Evolutionary conservation across 2,113 vertebrate species (phyloP), one percentile per base, ranked within the genome.

Genomic region (Alces alces): DNA sequence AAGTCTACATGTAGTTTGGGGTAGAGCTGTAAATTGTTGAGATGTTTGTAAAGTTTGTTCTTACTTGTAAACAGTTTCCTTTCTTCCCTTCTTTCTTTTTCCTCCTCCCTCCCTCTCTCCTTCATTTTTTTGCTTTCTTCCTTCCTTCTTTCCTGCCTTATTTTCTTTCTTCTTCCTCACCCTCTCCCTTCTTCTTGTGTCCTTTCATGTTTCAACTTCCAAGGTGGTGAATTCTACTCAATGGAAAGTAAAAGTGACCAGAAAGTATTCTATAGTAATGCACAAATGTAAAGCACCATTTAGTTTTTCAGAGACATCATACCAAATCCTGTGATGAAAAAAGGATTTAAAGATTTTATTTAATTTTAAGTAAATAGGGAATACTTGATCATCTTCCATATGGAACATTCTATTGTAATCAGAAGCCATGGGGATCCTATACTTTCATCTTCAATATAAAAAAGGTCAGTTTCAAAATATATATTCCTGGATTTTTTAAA

Each of bases 1-100:
- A 94, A 96, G 47, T 91, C 79, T 96, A 12, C 5, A 60, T 50
- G 3, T 73, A 83, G 90, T 92, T 55, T 50, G 10, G 19, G 25
- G 33, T 93, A 88, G 6, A 88, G 23, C 19, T 96, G 27, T 93
- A 97, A 98, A 93, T 82, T 88, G n/a, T 66, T 94, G 47, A 25
- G 30, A 93, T 78, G 39, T 6, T 50, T 85, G 8, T 89, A n/a
- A 94, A 73, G 17, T 91, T 70, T 94, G 50, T 88, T 96, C 78
- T 96, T 87, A 76, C 33, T 45, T 93, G 47, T 87, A 60, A 95
- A 93, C 2, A 6, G 2, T 80, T 95, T 39, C 3, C 43, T 70
- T 36, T 23, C 54, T 16, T 47, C 10, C 28, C 39, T 30, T 30
- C 4, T 47, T 7, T 3, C 9, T 60, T 21, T 25, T 10, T 4